Evolutionary conservation across 2,113 vertebrate genomes (phyloP), one percentile per base, ranked within the genome.

Genomic region (Grus americana): DNA sequence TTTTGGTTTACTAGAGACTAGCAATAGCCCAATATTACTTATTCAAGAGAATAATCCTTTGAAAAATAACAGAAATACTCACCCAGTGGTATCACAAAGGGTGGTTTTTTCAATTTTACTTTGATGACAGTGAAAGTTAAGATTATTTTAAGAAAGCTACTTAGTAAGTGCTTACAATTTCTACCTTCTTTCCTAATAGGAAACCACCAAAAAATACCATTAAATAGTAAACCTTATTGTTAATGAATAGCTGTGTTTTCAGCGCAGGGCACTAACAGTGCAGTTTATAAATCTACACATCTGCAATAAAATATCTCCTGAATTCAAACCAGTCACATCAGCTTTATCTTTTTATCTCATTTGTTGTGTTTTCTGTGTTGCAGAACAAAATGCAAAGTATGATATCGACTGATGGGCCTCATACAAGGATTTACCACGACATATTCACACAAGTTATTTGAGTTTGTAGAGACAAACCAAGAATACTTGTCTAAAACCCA

Each of bases 341-440:
- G 57, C 29, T 47, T 16, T 3, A 2, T 9, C 49, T 4, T 47
- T 58, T 52, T 5, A 15, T 34, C 34, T 34, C 50, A 27, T 1
- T 42, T 23, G 18, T 2, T 20, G 24, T 3, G 8, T 27, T 63
- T 16, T 8, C 21, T 19, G 5, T 4, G 34, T 30, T 36, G 70
- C 29, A 58, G 68, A 49, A 49, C 21, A 62, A 62, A 59, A 2
- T 49, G 55, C 54, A 22, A 70, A 55, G 86, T 1, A 23, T 7
- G 44, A 50, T 19, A 44, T 3, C 24, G 59, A 16, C 3, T 17
- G 32, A 30, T 9, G 0, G 76, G 57, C 61, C 70, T 50, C 40
- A 3, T 6, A 55, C 42, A 26, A 1, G 12, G 78, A 47, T 30
- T 47, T 29, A 54, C 20, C 58, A 62, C 0, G 0, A 30, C 0